These are phyloP conservation scores for Tachuris rubrigastra DNA, from an alignment of 2,113 vertebrate species.

Conservation along the genomic window DNA sequence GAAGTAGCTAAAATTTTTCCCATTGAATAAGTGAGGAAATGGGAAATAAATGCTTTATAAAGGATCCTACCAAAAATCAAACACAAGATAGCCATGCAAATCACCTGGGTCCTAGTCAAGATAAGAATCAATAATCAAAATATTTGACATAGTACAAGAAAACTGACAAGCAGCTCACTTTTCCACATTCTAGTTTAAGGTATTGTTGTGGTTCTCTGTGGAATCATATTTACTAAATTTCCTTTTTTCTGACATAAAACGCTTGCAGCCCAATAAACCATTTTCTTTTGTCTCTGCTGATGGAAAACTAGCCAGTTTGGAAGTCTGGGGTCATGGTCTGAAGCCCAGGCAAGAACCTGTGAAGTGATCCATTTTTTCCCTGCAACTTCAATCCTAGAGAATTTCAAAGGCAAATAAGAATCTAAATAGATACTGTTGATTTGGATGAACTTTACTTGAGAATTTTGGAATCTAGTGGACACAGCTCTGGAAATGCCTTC, in stretches of 20 bases:
- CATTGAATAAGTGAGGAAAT: neutral
- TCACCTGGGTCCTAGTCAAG: neutral
- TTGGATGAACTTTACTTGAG: neutral
- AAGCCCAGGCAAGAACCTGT: neutral
- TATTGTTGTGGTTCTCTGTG: neutral
- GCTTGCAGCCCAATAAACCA: neutral
- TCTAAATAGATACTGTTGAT: neutral
- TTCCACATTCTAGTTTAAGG: neutral
- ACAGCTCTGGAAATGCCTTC: neutral
- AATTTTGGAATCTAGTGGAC: neutral
- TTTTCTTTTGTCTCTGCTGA: neutral
- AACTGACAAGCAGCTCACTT: neutral
- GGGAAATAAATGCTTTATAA: neutral
- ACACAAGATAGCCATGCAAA: neutral
- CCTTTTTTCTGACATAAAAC: neutral
- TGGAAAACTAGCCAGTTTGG: neutral
- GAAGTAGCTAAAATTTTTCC: neutral
- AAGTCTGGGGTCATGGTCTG: neutral
- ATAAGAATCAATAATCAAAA: neutral
- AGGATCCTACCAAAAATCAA: neutral
- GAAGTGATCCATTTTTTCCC: neutral
- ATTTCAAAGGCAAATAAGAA: neutral
- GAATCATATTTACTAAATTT: neutral
- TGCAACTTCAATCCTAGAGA: neutral
- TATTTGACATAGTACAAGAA: neutral